A percentile compares a stretch with the other conserved stretches of the same genome.
phyloP scores from a whole-genome alignment of 2,113 vertebrate species.

The Sylvietta virens region DNA sequence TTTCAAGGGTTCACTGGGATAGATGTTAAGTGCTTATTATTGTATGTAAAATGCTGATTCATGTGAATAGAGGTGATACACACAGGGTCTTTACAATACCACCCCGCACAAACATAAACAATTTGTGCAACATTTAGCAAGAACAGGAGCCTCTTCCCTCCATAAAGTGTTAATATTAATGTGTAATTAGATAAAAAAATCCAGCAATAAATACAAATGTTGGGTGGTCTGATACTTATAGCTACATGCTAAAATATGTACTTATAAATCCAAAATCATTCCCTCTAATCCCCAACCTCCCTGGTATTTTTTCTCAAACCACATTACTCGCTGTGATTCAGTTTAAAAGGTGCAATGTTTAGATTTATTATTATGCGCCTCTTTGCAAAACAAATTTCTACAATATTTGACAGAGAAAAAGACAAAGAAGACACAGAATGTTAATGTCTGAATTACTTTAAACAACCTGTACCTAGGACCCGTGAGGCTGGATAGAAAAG shows the following conservation, averaged over 20 bases:
- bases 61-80: neutral
- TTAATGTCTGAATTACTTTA: neutral
- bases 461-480: neutral
- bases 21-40: neutral
- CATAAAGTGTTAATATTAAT: neutral
- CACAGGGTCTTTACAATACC: neutral
- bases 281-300: neutral
- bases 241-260: neutral
- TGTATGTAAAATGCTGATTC: neutral
- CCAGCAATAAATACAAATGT: neutral
- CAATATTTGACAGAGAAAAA: neutral
- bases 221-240: neutral
- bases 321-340: neutral
- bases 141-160: neutral
- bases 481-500: neutral
- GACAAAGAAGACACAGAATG: neutral
- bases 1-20: neutral
- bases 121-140: neutral
- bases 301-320: neutral
- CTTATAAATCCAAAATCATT: neutral
- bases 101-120: neutral
- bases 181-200: neutral
- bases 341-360: neutral
- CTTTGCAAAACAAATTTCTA: neutral
- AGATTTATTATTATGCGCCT: neutral